A percentile compares a stretch with the other conserved stretches of the same genome.
Evolutionary conservation across 2,888 invertebrate genomes (phyloP).

Genomic region (Xanthorhoe spadicearia): DNA sequence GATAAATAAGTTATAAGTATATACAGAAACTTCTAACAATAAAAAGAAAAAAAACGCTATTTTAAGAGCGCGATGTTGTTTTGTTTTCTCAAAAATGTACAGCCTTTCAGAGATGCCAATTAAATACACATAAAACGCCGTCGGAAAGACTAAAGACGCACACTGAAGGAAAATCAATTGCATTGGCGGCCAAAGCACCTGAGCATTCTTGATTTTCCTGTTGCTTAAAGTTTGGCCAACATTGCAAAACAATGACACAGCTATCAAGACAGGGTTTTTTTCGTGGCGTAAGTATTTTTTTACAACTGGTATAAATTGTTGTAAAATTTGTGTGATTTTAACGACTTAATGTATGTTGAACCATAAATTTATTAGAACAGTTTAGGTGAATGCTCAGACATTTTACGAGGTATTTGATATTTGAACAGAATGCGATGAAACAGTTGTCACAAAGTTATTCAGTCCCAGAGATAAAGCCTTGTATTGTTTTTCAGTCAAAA

Average conservation of each 20-base stretch:
- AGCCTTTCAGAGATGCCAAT: constrained; percentile 1
- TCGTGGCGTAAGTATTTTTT: constrained; percentile 33
- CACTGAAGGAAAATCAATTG: constrained; percentile 7
- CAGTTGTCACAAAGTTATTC: constrained; percentile 55
- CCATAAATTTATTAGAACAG: constrained; percentile 72
- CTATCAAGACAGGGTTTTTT: constrained; percentile 7
- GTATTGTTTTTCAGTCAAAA: constrained; percentile 7
- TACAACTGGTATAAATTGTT: constrained; percentile 57
- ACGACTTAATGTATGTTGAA: constrained; percentile 65
- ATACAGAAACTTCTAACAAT: no score
- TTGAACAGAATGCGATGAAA: constrained; percentile 69
- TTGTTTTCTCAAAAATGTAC: neutral
- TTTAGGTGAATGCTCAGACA: constrained; percentile 73
- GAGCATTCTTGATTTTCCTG: no score
- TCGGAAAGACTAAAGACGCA: constrained; percentile 1
- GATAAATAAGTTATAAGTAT: no score
- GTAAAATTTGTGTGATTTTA: constrained; percentile 67
- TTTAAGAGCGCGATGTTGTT: neutral
- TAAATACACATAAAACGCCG: neutral
- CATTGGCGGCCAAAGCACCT: no score
- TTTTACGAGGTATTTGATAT: constrained; percentile 77
- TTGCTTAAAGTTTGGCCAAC: neutral
- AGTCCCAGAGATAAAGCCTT: constrained; percentile 44
- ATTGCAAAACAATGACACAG: constrained; percentile 15
- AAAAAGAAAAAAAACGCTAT: neutral